phyloP scores from a whole-genome alignment of 2,113 vertebrate genomes.

The Burhinus bistriatus region DNA sequence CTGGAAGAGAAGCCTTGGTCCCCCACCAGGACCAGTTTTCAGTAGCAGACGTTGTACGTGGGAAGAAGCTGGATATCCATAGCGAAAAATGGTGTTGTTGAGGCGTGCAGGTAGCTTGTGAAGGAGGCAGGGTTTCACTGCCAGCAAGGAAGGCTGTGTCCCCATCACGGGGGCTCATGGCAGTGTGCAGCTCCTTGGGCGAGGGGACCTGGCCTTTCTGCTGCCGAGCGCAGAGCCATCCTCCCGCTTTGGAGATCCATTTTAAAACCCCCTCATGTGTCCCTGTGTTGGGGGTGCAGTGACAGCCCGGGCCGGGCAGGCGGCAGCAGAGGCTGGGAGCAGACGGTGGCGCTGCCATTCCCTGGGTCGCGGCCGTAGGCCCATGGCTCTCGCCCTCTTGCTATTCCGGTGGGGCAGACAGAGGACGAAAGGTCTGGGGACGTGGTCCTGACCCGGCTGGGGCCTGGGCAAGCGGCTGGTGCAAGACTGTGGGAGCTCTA shows the following conservation, averaged over 20 bases:
- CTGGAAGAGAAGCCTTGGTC: neutral
- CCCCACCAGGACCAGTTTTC: neutral
- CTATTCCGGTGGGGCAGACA: neutral
- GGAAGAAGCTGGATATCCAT: neutral
- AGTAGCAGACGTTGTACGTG: neutral
- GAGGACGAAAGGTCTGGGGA: neutral
- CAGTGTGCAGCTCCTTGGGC: no score
- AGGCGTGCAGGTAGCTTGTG: neutral
- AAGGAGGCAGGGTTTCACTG: accelerated
- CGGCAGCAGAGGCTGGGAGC: neutral
- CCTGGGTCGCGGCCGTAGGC: accelerated
- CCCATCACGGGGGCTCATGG: neutral
- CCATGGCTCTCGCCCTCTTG: neutral
- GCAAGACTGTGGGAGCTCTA: neutral
- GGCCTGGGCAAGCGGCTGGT: accelerated
- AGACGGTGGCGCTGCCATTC: neutral
- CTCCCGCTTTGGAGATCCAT: accelerated
- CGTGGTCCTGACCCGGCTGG: accelerated
- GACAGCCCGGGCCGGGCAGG: accelerated
- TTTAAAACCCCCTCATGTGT: accelerated
- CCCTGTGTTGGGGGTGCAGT: neutral
- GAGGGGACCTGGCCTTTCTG: neutral
- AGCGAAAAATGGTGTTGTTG: neutral
- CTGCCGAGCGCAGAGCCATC: no score
- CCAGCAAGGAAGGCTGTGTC: neutral